phyloP scores from a whole-genome alignment of 2,797 vertebrate genomes.

The Tragopan temminckii region DNA sequence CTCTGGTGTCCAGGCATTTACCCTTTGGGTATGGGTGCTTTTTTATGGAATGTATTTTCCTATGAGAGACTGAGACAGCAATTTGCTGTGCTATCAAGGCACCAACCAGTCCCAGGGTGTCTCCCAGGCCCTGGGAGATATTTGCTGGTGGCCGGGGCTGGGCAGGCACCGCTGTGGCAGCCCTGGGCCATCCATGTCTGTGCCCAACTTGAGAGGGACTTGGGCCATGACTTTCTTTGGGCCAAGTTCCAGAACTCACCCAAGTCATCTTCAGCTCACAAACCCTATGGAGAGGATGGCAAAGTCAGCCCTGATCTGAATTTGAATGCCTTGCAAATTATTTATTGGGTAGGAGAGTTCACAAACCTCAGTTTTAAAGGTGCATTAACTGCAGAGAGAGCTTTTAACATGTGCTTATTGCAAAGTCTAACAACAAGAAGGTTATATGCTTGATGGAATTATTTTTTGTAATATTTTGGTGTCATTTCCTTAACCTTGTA shows the following conservation, averaged over 20 bases:
- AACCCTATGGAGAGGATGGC: neutral
- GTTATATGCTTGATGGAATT: neutral
- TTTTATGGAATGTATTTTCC: neutral
- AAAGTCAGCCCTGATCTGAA: neutral
- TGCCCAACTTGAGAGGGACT: rapidly evolving
- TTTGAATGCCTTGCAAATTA: constrained; percentile 3
- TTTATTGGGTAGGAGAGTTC: neutral
- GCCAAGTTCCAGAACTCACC: neutral
- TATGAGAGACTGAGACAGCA: neutral
- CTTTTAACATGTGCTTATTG: neutral
- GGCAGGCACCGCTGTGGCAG: too few relatives aligned
- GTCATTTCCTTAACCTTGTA: constrained; percentile 45
- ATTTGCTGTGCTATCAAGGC: neutral
- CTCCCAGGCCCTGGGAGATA: neutral
- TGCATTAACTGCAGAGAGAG: neutral
- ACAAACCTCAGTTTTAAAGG: neutral
- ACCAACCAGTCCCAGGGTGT: neutral
- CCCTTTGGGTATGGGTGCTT: neutral
- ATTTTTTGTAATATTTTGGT: constrained; percentile 20
- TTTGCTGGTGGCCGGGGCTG: rapidly evolving
- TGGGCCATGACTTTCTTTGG: neutral
- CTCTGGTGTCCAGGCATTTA: neutral
- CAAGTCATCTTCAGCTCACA: neutral
- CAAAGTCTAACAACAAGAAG: neutral
- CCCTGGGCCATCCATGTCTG: neutral